Evolutionary conservation across 2,888 invertebrate species (phyloP).

Genomic region (Parascotia fuliginaria): DNA sequence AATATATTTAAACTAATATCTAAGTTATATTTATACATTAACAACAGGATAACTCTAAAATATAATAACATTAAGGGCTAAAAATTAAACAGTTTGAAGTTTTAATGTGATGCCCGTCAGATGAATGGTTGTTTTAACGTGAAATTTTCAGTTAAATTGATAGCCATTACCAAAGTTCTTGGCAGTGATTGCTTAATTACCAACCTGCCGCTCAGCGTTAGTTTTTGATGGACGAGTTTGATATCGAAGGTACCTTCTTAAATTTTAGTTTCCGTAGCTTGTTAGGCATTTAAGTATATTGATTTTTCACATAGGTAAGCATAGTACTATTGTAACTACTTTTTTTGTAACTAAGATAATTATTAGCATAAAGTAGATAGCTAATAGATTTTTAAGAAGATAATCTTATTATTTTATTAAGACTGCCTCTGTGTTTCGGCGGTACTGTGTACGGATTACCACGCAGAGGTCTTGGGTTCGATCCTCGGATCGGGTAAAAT

Average conservation of each 20-base stretch:
- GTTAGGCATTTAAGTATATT: too few relatives aligned
- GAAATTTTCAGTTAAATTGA: slow-evolving; percentile 47
- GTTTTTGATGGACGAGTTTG: slow-evolving; percentile 34
- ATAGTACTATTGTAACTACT: too few relatives aligned
- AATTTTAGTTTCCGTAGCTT: not conserved
- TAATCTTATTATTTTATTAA: too few relatives aligned
- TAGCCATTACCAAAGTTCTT: slow-evolving; percentile 43
- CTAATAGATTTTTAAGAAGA: too few relatives aligned
- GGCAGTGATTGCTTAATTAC: slow-evolving; percentile 41
- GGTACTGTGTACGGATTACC: too few relatives aligned
- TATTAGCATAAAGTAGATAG: too few relatives aligned
- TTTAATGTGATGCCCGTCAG: slow-evolving; percentile 51
- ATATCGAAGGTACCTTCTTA: not conserved
- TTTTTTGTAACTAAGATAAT: too few relatives aligned
- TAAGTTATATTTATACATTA: not conserved
- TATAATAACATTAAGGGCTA: slow-evolving; percentile 28
- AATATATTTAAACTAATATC: not conserved
- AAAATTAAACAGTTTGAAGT: slow-evolving; percentile 58
- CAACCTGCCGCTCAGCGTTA: slow-evolving; percentile 36
- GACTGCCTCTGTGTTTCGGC: too few relatives aligned
- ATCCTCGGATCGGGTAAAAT: too few relatives aligned
- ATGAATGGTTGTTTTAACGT: slow-evolving; percentile 47
- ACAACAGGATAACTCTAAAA: slow-evolving; percentile 1
- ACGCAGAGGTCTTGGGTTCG: too few relatives aligned
- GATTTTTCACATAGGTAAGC: too few relatives aligned